Conservation (phyloP, 2,888 invertebrate genomes). For the Hyalella azteca region DNA sequence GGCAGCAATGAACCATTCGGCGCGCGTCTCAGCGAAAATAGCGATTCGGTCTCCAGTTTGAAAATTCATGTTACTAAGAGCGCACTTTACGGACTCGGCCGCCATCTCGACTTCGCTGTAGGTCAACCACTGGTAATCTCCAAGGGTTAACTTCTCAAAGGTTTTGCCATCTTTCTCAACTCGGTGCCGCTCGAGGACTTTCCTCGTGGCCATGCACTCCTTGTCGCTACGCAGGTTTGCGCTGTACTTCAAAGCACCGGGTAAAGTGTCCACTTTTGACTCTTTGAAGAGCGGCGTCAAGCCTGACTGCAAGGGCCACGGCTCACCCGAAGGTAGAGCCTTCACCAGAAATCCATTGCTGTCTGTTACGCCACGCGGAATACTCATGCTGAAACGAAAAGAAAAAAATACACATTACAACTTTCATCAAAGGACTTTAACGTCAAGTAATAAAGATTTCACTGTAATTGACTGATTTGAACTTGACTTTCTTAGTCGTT, state of each 20-base stretch:
- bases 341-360: constrained; percentile 54
- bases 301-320: constrained; percentile 50
- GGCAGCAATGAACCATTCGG: constrained; percentile 96
- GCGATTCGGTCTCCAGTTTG: constrained; percentile 75
- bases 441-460: too few species aligned
- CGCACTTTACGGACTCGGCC: constrained; percentile 80
- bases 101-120: constrained; percentile 77
- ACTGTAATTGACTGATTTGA: too few species aligned
- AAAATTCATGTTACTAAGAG: constrained; percentile 80
- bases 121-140: constrained; percentile 88
- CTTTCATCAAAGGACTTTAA: too few species aligned
- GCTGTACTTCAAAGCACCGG: constrained; percentile 78
- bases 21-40: constrained; percentile 95
- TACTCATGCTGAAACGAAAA: constrained; percentile 23
- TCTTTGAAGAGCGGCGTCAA: constrained; percentile 48
- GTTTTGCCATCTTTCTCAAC: constrained; percentile 87
- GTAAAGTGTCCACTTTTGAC: constrained; percentile 51
- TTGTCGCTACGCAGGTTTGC: constrained; percentile 66
- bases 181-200: constrained; percentile 40
- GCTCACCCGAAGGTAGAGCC: constrained; percentile 47
- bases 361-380: constrained; percentile 43
- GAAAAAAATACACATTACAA: not conserved
- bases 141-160: constrained; percentile 91
- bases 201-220: constrained; percentile 51
- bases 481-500: too few species aligned